A percentile compares a stretch with the other conserved stretches of the same genome.
Evolutionary conservation across 2,113 vertebrate species (phyloP).

Genomic region (Pelecanoides urinatrix): DNA sequence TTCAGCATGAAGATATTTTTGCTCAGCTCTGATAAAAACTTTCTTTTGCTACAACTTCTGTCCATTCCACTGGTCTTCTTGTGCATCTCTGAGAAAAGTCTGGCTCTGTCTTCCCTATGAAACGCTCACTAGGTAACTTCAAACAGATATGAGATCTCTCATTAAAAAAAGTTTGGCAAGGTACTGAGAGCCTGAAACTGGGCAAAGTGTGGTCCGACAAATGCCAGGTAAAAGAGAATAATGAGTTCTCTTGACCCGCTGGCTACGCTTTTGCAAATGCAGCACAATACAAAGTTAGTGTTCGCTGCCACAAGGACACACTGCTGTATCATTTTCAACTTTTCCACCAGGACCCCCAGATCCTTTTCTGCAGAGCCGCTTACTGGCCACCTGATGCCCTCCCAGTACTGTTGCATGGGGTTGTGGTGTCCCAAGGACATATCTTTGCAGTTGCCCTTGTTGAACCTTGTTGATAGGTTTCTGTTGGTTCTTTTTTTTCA

Average conservation of each 20-base stretch:
- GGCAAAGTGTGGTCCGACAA: neutral
- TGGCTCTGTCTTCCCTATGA: fast-evolving
- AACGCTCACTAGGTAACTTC: neutral
- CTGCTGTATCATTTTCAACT: neutral
- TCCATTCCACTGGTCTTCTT: no score
- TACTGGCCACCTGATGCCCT: neutral
- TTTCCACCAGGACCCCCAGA: neutral
- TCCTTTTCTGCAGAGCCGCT: neutral
- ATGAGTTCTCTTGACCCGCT: neutral
- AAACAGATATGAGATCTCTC: neutral
- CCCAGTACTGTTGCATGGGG: neutral
- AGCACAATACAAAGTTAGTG: fast-evolving
- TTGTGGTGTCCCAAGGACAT: neutral
- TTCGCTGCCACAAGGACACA: neutral
- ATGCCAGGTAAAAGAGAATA: neutral
- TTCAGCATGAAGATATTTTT: neutral
- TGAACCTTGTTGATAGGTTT: neutral
- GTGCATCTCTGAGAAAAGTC: neutral
- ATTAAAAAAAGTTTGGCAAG: neutral
- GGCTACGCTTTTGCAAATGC: neutral
- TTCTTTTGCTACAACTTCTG: neutral
- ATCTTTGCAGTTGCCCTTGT: neutral
- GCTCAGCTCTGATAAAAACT: neutral
- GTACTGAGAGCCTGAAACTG: neutral
- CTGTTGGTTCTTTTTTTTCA: neutral